Evolutionary conservation across 2,888 invertebrate species (phyloP).

Genomic region (Nomada ferruginata): DNA sequence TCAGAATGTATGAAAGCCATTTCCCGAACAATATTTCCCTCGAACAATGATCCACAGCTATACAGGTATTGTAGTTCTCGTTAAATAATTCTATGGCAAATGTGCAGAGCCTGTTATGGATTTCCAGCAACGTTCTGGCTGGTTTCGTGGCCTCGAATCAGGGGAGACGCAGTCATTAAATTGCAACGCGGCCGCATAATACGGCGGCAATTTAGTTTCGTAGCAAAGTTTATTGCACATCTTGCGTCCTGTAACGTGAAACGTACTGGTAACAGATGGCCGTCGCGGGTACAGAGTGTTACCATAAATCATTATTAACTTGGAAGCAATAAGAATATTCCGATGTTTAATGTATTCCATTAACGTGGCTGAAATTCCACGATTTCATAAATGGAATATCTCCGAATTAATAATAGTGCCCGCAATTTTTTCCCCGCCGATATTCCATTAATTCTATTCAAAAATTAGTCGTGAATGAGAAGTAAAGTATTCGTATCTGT

Average conservation of each 20-base stretch:
- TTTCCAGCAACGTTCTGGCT: conserved; percentile 19
- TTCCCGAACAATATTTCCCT: not conserved
- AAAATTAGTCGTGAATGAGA: not conserved
- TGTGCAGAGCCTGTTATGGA: conserved; percentile 10
- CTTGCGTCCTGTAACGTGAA: conserved; percentile 39
- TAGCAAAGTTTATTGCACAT: conserved; percentile 47
- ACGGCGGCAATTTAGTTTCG: conserved; percentile 42
- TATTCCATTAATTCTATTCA: not conserved
- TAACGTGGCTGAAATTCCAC: conserved; percentile 6
- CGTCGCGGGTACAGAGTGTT: conserved; percentile 34
- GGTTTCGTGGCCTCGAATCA: conserved; percentile 36
- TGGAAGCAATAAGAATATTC: conserved; percentile 26
- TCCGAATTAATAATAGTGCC: conserved; percentile 9
- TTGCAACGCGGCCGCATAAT: conserved; percentile 39
- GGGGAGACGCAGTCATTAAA: conserved; percentile 41
- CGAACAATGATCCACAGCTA: not conserved
- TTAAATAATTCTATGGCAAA: conserved; percentile 4
- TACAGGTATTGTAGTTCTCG: not conserved
- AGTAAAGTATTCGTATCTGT: too few species aligned
- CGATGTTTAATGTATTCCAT: conserved; percentile 11
- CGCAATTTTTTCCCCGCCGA: not conserved
- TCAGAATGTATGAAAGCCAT: not conserved
- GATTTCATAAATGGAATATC: conserved; percentile 22
- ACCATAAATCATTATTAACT: conserved; percentile 46
- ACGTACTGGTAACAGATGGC: conserved; percentile 40